phyloP scores from a whole-genome alignment of 2,888 invertebrate genomes.

The Oconnorella tubifera region DNA sequence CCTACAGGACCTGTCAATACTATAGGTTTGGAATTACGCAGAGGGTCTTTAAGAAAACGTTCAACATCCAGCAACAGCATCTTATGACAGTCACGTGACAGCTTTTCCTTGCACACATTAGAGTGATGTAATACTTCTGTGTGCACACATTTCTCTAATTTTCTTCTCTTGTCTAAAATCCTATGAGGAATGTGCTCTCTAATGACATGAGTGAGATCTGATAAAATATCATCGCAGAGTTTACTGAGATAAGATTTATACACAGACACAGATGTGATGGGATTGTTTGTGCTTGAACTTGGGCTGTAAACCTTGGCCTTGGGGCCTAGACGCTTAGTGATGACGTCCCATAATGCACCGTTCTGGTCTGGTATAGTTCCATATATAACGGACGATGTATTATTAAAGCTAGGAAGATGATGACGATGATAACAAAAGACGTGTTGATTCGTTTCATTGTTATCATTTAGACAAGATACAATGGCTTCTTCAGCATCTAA shows the following conservation, averaged over 20 bases:
- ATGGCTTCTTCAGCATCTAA: too few species aligned
- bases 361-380: too few species aligned
- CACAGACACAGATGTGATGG: background rate
- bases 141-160: too few species aligned
- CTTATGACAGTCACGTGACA: background rate
- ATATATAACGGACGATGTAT: too few species aligned
- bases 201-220: background rate
- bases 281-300: background rate
- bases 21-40: slow-evolving; percentile 24
- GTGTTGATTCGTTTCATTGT: too few species aligned
- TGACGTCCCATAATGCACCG: background rate
- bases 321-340: background rate
- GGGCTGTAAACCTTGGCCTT: background rate
- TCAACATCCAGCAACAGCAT: slow-evolving; percentile 14
- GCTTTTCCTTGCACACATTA: background rate
- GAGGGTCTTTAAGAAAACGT: slow-evolving; percentile 25
- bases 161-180: too few species aligned
- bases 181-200: too few species aligned
- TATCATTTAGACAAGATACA: too few species aligned
- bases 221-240: background rate
- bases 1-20: slow-evolving; percentile 25
- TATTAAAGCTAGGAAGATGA: too few species aligned
- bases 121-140: background rate
- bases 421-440: too few species aligned
- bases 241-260: background rate